Percentiles rank a stretch among this genome's conserved stretches.
These are phyloP conservation scores for Musca vetustissima DNA, from an alignment of 1,140 invertebrate species.

Conservation along the genomic window DNA sequence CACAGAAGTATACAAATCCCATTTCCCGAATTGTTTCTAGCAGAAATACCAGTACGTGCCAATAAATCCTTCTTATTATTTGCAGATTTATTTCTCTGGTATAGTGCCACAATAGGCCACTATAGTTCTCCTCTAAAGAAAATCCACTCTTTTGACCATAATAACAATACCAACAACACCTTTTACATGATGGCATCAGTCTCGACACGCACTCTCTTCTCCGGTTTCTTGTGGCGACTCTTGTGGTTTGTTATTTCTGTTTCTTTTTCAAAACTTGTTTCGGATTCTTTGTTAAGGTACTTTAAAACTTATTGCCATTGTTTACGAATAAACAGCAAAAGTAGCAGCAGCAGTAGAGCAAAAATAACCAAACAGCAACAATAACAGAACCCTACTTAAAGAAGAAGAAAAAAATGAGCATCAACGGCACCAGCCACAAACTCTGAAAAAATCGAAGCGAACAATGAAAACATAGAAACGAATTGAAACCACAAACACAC, in stretches of 20 bases:
- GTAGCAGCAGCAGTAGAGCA: neutral
- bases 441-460: neutral
- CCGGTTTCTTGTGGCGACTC: neutral
- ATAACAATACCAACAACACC: too few relatives aligned
- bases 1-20: too few relatives aligned
- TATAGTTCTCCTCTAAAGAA: too few relatives aligned
- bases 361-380: neutral
- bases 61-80: too few relatives aligned
- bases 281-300: neutral
- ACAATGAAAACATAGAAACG: neutral
- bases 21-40: too few relatives aligned
- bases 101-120: too few relatives aligned
- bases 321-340: conserved; percentile 18
- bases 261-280: neutral
- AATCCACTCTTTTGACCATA: too few relatives aligned
- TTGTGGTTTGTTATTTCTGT: neutral
- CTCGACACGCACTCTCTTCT: neutral
- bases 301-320: conserved; percentile 8
- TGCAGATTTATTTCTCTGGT: too few relatives aligned
- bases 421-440: neutral
- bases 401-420: conserved; percentile 15
- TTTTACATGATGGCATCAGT: neutral
- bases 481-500: neutral
- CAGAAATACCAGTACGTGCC: too few relatives aligned
- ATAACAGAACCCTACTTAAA: neutral